phyloP scores from a whole-genome alignment of 2,797 vertebrate genomes.

The Anguilla obscura region DNA sequence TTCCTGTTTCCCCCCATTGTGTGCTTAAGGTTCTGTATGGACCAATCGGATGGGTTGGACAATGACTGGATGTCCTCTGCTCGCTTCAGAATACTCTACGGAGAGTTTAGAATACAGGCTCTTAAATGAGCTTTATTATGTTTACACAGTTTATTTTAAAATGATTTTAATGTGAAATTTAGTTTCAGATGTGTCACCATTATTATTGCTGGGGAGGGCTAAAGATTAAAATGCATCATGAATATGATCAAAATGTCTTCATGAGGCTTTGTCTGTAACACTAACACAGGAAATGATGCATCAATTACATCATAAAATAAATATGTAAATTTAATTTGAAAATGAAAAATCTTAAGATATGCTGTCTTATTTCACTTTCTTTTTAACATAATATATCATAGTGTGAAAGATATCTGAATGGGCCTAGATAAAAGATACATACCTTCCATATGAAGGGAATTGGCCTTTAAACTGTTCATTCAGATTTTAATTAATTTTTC shows the following conservation, averaged over 20 bases:
- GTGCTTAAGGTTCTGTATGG: conserved; percentile 77
- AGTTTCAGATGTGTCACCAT: not conserved
- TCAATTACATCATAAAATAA: not conserved
- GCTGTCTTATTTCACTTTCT: not conserved
- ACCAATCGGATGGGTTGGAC: conserved; percentile 78
- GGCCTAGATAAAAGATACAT: not conserved
- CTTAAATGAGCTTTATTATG: conserved; percentile 53
- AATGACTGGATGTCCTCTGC: conserved; percentile 82
- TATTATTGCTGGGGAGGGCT: not conserved
- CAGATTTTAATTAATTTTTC: not conserved
- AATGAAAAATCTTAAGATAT: not conserved
- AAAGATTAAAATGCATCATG: not conserved
- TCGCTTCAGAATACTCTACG: conserved; percentile 74
- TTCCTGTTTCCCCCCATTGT: conserved; percentile 84
- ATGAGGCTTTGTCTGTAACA: not conserved
- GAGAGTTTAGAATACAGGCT: conserved; percentile 63
- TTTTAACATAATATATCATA: not conserved
- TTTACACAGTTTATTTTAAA: conserved; percentile 44
- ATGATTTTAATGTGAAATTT: conserved; percentile 1
- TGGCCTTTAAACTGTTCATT: not conserved
- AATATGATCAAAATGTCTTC: not conserved
- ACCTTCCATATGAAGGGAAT: not conserved
- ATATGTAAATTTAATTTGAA: not conserved
- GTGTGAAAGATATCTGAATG: not conserved
- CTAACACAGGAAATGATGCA: not conserved